Base-by-base conservation (phyloP, 2,797 vertebrate genomes). In the Sciurus carolinensis region DNA sequence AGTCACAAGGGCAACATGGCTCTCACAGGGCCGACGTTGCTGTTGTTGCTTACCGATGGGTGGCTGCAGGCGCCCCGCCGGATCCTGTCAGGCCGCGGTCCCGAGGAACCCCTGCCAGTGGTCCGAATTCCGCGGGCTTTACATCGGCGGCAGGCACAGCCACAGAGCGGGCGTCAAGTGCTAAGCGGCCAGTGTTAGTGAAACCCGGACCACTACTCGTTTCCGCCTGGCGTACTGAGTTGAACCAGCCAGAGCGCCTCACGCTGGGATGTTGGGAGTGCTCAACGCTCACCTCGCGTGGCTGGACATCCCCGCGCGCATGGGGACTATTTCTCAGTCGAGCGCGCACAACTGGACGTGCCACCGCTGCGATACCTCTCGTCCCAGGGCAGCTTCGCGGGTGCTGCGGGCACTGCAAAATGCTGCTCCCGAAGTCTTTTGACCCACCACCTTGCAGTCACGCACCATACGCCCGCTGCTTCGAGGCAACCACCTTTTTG, bases 321-420 rank as follows among this genome's bases (percentile, higher is more conserved):
- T 1, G 99, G 99, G 0, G 99, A 99, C 97, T 98, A 99, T 75
- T 99, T 99, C 95, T 98, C 97, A 52, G 99, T 99, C 87, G 99
- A 99, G 97, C 99, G 98, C 94, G 98, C 93, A 10, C 99, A 98
- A 87, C 75, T 39, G 0, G 67, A 89, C 26, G 88, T 94, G 5
- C 98, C 98, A 0, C 95, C 97, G 0, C 42, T 98, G 42, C 77
- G n/a, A 1, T 85, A 64, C 7, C 33, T 86, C 15, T 85, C 94
- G 7, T 50, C 66, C 3, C 66, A 95, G 3, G 7, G 10, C 20
- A 96, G 94, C 3, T 99, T 99, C 52, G 83, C 52, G 96, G 0
- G 81, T 86, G 14, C 66, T 99, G 88, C 85, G 76, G 7, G 75
- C 97, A 5, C 95, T 97, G 10, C 96, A 99, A 95, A 91, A 98